Evolutionary conservation across 2,113 vertebrate genomes (phyloP).

Genomic region (Sander vitreus): DNA sequence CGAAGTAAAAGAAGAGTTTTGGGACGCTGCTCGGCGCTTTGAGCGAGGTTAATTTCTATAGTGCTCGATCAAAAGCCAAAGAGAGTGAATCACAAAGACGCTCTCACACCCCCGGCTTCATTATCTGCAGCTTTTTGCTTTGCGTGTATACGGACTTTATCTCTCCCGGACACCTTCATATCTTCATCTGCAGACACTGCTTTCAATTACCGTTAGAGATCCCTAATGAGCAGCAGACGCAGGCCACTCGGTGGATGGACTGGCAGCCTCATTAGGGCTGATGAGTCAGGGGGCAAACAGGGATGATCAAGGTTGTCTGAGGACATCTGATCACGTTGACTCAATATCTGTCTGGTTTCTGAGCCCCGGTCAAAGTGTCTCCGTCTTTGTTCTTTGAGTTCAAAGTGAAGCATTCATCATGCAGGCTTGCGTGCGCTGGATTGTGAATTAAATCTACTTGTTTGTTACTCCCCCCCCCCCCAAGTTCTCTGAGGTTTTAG

Average conservation of each 20-base stretch:
- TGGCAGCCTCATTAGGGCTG: constrained; percentile 36
- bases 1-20: background rate
- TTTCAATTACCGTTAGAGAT: constrained; percentile 32
- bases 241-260: constrained; percentile 11
- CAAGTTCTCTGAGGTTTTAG: background rate
- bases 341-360: constrained; percentile 2
- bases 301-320: constrained; percentile 49
- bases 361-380: background rate
- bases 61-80: constrained; percentile 17
- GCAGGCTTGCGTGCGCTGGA: no score
- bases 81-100: background rate
- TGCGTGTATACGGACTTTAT: constrained; percentile 14
- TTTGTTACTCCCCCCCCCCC: background rate
- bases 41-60: constrained; percentile 14
- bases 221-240: constrained; percentile 35
- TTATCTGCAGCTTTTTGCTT: constrained; percentile 29
- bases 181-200: constrained; percentile 29
- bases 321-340: constrained; percentile 4
- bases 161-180: constrained; percentile 21
- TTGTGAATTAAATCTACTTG: background rate
- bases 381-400: constrained; percentile 15
- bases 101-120: constrained; percentile 28
- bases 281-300: constrained; percentile 51
- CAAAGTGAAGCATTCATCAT: background rate
- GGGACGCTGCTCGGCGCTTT: background rate